Percentiles rank a stretch among this genome's conserved stretches.
Evolutionary conservation across 2,888 invertebrate genomes (phyloP).

Genomic region (Amphipyra tragopoginis): DNA sequence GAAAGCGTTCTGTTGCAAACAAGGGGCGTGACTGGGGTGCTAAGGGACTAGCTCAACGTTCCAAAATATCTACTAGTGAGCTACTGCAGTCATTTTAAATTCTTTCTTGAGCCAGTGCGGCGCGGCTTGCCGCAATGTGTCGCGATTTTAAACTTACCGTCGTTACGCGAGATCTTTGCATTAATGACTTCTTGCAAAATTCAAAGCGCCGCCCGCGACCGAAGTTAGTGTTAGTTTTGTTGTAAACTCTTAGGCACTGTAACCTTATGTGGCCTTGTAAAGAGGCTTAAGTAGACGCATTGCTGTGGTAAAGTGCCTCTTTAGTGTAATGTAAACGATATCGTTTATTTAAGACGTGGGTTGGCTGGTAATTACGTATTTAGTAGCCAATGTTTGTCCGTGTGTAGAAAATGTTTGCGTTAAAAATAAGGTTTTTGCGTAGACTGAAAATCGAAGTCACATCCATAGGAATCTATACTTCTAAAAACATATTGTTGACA

Average conservation of each 20-base stretch:
- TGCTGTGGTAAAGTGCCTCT: conserved; percentile 41
- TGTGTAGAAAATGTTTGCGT: conserved; percentile 14
- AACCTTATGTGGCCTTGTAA: conserved; percentile 40
- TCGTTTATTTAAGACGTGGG: conserved; percentile 48
- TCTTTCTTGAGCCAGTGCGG: conserved; percentile 29
- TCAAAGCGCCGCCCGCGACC: conserved; percentile 42
- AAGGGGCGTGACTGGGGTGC: conserved; percentile 47
- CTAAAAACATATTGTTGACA: no score
- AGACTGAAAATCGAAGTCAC: background rate
- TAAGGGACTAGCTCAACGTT: conserved; percentile 25
- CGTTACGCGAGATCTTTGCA: conserved; percentile 61
- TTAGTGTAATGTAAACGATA: conserved; percentile 44
- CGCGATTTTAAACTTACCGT: conserved; percentile 62
- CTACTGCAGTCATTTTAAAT: conserved; percentile 52
- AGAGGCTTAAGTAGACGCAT: conserved; percentile 38
- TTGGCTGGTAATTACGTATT: conserved; percentile 42
- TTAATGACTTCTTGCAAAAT: conserved; percentile 64
- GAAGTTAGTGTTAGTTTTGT: conserved; percentile 39
- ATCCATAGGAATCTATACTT: no score
- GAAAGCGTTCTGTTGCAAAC: conserved; percentile 43
- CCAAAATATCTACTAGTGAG: conserved; percentile 39
- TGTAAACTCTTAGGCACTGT: conserved; percentile 36
- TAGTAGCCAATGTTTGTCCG: conserved; percentile 30
- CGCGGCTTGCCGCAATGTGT: conserved; percentile 44
- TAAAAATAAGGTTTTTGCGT: conserved; percentile 15